These are phyloP conservation scores for Polypedilum pembai DNA, from an alignment of 1,140 invertebrate species.

Conservation along the genomic window DNA sequence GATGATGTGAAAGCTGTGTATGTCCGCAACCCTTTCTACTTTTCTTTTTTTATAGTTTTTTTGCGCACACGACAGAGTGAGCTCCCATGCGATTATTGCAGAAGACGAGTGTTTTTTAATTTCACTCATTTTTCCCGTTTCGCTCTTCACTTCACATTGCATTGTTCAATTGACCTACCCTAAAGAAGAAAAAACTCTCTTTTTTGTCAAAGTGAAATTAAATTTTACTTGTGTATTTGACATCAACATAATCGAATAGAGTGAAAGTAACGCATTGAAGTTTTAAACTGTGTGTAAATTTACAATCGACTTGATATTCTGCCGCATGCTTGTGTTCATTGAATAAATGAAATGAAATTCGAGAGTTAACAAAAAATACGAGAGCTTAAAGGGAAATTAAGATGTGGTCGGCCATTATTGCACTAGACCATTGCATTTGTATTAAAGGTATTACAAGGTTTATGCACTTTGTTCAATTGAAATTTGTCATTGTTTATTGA, in stretches of 20 bases:
- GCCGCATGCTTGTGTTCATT: background rate
- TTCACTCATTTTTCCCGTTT: background rate
- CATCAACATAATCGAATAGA: background rate
- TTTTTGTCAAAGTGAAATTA: background rate
- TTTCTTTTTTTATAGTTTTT: background rate
- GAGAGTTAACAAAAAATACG: background rate
- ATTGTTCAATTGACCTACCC: background rate
- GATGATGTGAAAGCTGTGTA: background rate
- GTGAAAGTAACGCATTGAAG: background rate
- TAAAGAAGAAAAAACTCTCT: background rate
- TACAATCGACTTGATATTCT: background rate
- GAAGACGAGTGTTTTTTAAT: background rate
- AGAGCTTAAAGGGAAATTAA: background rate
- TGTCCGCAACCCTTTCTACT: background rate
- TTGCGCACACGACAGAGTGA: background rate
- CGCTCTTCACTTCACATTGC: background rate
- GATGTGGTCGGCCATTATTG: background rate
- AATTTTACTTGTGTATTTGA: background rate
- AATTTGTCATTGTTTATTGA: too few species aligned
- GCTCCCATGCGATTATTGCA: background rate
- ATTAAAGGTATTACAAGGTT: too few species aligned
- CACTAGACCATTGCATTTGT: background rate
- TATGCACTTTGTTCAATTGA: too few species aligned
- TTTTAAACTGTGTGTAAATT: background rate
- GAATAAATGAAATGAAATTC: conserved; percentile 2